Conservation (phyloP, 2,888 invertebrate species). For the Aelia acuminata region DNA sequence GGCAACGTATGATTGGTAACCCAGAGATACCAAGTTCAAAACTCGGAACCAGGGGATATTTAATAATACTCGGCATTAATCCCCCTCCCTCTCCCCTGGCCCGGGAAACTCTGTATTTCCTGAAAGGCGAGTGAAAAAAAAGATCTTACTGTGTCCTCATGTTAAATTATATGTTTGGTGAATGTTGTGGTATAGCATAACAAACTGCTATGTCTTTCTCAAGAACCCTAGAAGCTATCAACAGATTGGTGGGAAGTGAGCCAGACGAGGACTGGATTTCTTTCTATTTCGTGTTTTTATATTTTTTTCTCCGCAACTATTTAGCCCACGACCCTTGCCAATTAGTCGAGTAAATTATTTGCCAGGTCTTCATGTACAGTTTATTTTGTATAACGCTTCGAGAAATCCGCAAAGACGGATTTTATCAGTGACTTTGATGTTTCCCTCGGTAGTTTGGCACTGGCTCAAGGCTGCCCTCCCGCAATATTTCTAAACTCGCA, state of each 20-base stretch:
- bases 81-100: too few species aligned
- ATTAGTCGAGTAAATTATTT: conserved; percentile 10
- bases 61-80: too few species aligned
- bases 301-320: background rate
- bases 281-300: background rate
- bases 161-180: too few species aligned
- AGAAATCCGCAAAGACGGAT: background rate
- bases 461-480: background rate
- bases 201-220: too few species aligned
- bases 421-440: background rate
- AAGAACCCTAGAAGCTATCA: background rate
- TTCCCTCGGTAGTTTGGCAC: background rate
- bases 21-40: too few species aligned
- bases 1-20: too few species aligned
- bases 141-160: too few species aligned
- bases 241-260: background rate
- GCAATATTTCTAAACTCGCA: conserved; percentile 23
- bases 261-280: background rate
- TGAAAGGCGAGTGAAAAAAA: too few species aligned
- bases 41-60: too few species aligned
- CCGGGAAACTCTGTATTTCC: too few species aligned
- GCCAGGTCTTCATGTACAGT: background rate
- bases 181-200: too few species aligned
- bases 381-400: background rate
- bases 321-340: background rate